Evolutionary conservation across 30 jellyfish, hydroid and myxozoan species (phyloP).

Genomic region (Pseudorhiza aurosa): DNA sequence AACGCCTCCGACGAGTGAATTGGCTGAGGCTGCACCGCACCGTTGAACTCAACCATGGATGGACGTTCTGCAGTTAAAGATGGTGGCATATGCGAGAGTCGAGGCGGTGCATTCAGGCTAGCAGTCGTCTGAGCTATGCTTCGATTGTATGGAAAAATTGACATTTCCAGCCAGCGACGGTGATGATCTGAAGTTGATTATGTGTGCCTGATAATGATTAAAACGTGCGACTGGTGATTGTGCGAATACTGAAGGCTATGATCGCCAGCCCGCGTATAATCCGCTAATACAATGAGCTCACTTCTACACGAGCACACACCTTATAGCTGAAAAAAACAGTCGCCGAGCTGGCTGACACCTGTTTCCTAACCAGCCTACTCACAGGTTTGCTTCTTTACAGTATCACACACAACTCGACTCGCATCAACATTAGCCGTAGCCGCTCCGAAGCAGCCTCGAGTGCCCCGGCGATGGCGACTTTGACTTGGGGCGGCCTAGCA

Average conservation of each 20-base stretch:
- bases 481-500: conserved; percentile 59
- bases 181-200: conserved; percentile 27
- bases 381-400: conserved; percentile 68
- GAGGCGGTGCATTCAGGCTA: conserved; percentile 79
- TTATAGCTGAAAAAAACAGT: conserved; percentile 66
- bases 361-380: conserved; percentile 74
- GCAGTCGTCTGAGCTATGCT: conserved; percentile 56
- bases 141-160: conserved; percentile 64
- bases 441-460: conserved; percentile 21
- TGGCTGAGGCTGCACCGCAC: conserved; percentile 67
- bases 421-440: not conserved
- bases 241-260: conserved; percentile 48
- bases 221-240: conserved; percentile 20
- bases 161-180: conserved; percentile 51
- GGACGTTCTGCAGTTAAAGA: conserved; percentile 81
- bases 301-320: conserved; percentile 76
- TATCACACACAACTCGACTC: conserved; percentile 40
- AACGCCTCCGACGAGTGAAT: conserved; percentile 55
- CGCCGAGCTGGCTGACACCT: conserved; percentile 80
- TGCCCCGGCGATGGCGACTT: conserved; percentile 70
- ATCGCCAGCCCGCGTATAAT: conserved; percentile 79
- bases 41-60: conserved; percentile 81
- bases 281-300: conserved; percentile 76
- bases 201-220: conserved; percentile 14
- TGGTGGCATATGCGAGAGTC: conserved; percentile 94